Conservation (phyloP, 2,888 invertebrate genomes). For the Acholoe squamosa region DNA sequence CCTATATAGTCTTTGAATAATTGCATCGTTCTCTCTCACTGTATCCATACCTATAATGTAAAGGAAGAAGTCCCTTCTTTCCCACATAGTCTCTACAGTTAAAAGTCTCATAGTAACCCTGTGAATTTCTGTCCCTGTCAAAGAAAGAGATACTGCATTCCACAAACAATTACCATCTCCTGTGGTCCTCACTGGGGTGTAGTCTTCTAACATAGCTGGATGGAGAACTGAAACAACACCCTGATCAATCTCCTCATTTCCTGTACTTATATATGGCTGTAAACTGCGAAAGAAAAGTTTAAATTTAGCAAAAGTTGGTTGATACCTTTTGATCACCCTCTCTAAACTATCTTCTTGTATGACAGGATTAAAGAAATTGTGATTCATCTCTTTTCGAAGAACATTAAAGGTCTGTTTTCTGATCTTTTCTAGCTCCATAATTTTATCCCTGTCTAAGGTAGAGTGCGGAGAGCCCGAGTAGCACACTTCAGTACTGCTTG, state of each 20-base stretch:
- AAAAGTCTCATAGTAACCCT: conserved; percentile 1
- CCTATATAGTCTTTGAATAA: not conserved
- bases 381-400: not conserved
- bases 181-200: conserved; percentile 10
- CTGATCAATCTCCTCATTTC: not conserved
- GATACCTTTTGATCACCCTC: not conserved
- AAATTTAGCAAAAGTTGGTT: not conserved
- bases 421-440: too few species aligned
- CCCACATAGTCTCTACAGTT: not conserved
- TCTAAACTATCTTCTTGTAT: not conserved
- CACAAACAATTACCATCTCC: conserved; percentile 22
- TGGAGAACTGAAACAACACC: not conserved
- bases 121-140: not conserved
- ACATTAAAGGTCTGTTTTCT: too few species aligned
- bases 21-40: not conserved
- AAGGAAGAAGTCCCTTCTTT: too few species aligned
- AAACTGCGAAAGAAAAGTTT: not conserved
- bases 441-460: not conserved
- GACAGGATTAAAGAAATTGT: not conserved
- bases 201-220: not conserved
- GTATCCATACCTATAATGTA: too few species aligned
- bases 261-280: not conserved
- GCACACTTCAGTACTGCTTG: too few species aligned
- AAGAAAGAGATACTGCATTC: not conserved
- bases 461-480: not conserved